Percentiles rank a stretch among this genome's conserved stretches.
Evolutionary conservation across 2,113 vertebrate genomes (phyloP).

Genomic region (Pungitius pungitius): DNA sequence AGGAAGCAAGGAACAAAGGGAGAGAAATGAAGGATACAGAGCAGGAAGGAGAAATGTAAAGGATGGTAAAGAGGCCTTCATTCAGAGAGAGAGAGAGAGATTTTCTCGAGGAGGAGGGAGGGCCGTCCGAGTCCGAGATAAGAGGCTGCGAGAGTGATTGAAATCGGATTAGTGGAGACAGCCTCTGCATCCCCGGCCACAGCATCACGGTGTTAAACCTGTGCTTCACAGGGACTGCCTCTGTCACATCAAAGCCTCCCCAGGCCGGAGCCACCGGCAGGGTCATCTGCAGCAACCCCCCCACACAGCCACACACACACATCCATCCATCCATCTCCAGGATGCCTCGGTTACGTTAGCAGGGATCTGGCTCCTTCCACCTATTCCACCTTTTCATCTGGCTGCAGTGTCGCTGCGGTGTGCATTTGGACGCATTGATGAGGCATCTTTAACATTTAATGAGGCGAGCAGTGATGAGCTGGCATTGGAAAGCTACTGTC

Average conservation of each 20-base stretch:
- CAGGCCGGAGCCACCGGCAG: conserved; percentile 61
- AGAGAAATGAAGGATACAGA: conserved; percentile 40
- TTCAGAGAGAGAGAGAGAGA: conserved; percentile 24
- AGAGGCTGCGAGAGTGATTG: conserved; percentile 78
- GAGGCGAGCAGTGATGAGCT: conserved; percentile 72
- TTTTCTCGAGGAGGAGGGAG: conserved; percentile 45
- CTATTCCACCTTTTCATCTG: conserved; percentile 59
- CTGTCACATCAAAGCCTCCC: conserved; percentile 78
- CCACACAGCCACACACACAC: conserved; percentile 41
- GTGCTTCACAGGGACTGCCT: conserved; percentile 69
- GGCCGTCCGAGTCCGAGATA: conserved; percentile 75
- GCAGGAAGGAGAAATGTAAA: conserved; percentile 34
- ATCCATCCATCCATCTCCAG: conserved; percentile 46
- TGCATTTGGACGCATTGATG: conserved; percentile 68
- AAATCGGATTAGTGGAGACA: conserved; percentile 80
- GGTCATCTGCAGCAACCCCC: conserved; percentile 39
- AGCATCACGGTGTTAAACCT: conserved; percentile 74
- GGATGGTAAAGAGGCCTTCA: conserved; percentile 29
- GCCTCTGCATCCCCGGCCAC: conserved; percentile 69
- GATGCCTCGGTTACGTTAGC: conserved; percentile 58
- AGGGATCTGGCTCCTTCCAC: conserved; percentile 51
- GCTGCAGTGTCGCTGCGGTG: conserved; percentile 54
- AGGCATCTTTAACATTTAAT: conserved; percentile 75
- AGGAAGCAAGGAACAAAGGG: conserved; percentile 31
- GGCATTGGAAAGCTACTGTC: conserved; percentile 67